Conservation (phyloP, 30 jellyfish, hydroid and myxozoan species). For the Aurelia sp. region DNA sequence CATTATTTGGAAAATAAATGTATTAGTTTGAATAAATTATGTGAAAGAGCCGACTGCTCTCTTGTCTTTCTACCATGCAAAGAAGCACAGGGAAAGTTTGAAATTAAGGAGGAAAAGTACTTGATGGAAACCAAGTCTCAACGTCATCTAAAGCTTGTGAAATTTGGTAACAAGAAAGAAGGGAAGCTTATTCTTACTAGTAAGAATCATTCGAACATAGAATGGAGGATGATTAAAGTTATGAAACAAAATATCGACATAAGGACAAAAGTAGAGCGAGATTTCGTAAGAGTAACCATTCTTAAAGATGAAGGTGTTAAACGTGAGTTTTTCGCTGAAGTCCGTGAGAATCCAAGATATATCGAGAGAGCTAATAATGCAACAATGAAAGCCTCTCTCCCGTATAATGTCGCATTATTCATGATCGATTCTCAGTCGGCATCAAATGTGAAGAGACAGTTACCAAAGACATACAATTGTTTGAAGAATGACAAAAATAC, state of each 20-base stretch:
- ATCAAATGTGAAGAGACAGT: conserved; percentile 1
- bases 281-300: conserved; percentile 10
- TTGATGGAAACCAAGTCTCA: neutral
- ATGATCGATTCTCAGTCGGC: conserved; percentile 37
- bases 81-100: neutral
- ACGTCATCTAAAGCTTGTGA: neutral
- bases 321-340: neutral
- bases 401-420: conserved; percentile 5
- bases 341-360: neutral
- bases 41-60: neutral
- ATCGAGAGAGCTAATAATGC: neutral
- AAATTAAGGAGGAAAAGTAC: neutral
- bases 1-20: conserved; percentile 3
- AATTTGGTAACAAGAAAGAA: neutral
- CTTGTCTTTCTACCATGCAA: neutral
- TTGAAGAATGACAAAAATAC: conserved; percentile 12
- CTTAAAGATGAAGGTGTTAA: neutral
- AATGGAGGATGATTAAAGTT: too few relatives aligned
- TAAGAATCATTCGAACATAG: too few relatives aligned
- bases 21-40: neutral
- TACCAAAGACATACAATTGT: conserved; percentile 7
- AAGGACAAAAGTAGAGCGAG: neutral
- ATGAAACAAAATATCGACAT: neutral
- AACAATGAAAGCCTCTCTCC: neutral
- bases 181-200: neutral